These are phyloP conservation scores for Leuciscus idus DNA, from an alignment of 2,113 vertebrate species.

Conservation along the genomic window DNA sequence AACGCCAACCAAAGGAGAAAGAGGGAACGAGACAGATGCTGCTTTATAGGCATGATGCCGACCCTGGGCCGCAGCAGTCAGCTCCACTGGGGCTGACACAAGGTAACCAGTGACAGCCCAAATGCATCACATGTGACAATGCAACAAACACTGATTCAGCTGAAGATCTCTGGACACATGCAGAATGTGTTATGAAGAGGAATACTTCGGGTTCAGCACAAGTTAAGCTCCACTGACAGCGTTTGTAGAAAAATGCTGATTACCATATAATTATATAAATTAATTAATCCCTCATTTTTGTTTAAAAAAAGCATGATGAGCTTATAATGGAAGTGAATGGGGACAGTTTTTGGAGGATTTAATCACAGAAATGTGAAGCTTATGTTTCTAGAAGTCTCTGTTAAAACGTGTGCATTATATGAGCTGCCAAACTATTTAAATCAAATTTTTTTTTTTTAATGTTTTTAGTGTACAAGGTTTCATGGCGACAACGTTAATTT, in stretches of 20 bases:
- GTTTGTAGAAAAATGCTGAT: background rate
- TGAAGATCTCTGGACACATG: background rate
- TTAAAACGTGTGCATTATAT: too few relatives aligned
- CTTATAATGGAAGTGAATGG: background rate
- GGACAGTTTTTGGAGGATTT: background rate
- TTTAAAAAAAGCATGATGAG: background rate
- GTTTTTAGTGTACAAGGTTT: too few relatives aligned
- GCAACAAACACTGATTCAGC: background rate
- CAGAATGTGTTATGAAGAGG: background rate
- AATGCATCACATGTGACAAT: background rate
- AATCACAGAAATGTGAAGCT: background rate
- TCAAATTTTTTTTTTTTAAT: too few relatives aligned
- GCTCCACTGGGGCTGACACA: background rate
- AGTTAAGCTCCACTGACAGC: background rate
- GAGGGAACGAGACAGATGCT: conserved; percentile 15
- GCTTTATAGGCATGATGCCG: background rate
- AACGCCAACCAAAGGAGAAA: background rate
- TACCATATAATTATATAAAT: background rate
- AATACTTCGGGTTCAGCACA: background rate
- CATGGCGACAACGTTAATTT: too few relatives aligned
- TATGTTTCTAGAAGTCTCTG: background rate
- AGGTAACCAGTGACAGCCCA: conserved; percentile 1
- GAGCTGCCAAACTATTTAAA: too few relatives aligned
- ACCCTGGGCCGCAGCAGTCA: background rate
- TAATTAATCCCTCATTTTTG: background rate